Base-by-base conservation (phyloP, 1,140 invertebrate species). In the Thalassaphorura encarpata region DNA sequence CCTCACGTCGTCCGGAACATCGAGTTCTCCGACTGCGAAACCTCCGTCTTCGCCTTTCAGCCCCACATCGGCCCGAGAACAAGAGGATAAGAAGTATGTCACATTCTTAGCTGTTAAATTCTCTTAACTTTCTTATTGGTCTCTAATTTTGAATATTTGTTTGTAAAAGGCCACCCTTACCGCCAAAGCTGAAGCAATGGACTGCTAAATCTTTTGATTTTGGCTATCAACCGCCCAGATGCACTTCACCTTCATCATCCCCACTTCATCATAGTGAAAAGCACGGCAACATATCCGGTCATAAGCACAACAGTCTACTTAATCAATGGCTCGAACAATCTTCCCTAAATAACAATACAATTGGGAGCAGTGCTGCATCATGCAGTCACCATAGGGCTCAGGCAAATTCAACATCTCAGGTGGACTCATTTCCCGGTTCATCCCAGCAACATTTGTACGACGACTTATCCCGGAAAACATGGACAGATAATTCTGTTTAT, bases 181-280 rank as follows among this genome's bases (percentile, higher is more conserved):
- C 61, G 15, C 56, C 61, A 21, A 58, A 59, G 29, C 45, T 62
- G 27, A 58, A 59, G 19, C 61, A 62, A 33, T 62, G 61, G 61
- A 50, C 46, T 2, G 53, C 56, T 15, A 58, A 59, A 48, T 59
- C 56, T 0, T 59, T 62, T 31, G 61, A 62, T 29, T 33, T 48
- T 19, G 52, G 55, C 36, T 55, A 48, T 50, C 21, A 36, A 3
- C 24, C 54, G 0, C 47, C 54, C 15, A 31, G 16, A 33, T 43
- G 2, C 3, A 3, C 18, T 8, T 40, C 52, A 54, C n/a, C 51
- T 18, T 23, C 51, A 52, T 19, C 51, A 52, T 41, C 51, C 40
- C 19, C 51, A 42, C n/a, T 27, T 3, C 36, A 5, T 16, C 23
- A 5, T 8, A 48, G n/a, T 23, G 26, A 13, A 8, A 48, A 48